phyloP scores from a whole-genome alignment of 1,140 invertebrate species.

The Meloidogyne hapla region DNA sequence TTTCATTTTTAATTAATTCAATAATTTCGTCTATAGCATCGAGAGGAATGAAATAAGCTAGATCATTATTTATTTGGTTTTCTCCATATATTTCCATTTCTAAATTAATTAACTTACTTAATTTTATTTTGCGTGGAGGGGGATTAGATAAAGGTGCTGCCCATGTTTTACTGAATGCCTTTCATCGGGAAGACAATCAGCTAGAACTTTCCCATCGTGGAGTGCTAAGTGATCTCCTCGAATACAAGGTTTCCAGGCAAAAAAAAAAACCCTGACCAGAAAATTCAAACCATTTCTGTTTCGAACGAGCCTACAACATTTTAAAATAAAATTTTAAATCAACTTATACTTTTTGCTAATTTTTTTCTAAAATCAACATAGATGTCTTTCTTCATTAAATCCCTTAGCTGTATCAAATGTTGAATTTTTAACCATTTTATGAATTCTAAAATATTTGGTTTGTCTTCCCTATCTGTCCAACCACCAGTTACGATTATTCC shows the following conservation, averaged over 20 bases:
- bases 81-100: neutral
- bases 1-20: neutral
- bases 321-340: neutral
- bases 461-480: neutral
- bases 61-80: neutral
- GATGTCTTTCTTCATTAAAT: neutral
- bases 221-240: too few species aligned
- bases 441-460: neutral
- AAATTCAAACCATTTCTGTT: too few species aligned
- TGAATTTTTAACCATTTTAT: neutral
- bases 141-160: too few species aligned
- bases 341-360: neutral
- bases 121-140: too few species aligned
- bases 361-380: neutral
- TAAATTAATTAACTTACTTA: too few species aligned
- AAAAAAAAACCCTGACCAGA: too few species aligned
- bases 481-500: neutral
- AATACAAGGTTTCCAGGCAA: too few species aligned
- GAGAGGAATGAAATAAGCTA: neutral
- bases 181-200: too few species aligned
- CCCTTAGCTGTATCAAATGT: neutral
- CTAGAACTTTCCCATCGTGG: too few species aligned
- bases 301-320: too few species aligned
- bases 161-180: too few species aligned
- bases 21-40: neutral